phyloP scores from a whole-genome alignment of 2,888 invertebrate genomes.

The Operophtera brumata region DNA sequence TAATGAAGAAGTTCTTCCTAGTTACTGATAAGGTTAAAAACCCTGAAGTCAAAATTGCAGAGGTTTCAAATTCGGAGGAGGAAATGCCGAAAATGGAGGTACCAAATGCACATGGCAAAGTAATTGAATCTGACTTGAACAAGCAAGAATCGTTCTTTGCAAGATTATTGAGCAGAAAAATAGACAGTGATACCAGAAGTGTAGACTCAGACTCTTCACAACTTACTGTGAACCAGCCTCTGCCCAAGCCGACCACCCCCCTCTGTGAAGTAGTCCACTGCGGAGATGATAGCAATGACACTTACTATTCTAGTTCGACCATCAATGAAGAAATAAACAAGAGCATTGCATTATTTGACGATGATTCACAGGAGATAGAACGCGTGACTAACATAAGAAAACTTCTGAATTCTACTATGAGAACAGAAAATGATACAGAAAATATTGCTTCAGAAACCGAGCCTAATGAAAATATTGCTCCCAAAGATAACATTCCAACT shows the following conservation, averaged over 20 bases:
- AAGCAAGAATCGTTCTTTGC: conserved; percentile 76
- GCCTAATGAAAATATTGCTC: conserved; percentile 12
- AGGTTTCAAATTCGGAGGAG: conserved; percentile 7
- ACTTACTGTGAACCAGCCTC: conserved; percentile 6
- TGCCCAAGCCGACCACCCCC: conserved; percentile 46
- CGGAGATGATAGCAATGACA: conserved; percentile 66
- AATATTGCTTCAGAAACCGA: conserved; percentile 8
- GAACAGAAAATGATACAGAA: conserved; percentile 26
- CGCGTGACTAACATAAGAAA: conserved; percentile 61
- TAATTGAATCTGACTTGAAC: conserved; percentile 52
- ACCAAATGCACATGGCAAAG: conserved; percentile 12
- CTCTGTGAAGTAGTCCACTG: conserved; percentile 50
- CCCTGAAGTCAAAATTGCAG: not conserved
- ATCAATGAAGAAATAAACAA: conserved; percentile 74
- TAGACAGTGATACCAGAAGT: conserved; percentile 26
- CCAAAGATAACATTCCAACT: conserved; percentile 9
- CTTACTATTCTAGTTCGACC: conserved; percentile 68
- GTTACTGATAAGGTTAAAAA: conserved; percentile 26
- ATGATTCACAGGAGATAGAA: conserved; percentile 55
- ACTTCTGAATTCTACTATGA: conserved; percentile 50
- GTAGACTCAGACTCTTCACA: conserved; percentile 25
- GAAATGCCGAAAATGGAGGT: conserved; percentile 7
- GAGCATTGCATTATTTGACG: conserved; percentile 70
- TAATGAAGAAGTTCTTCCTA: conserved; percentile 43
- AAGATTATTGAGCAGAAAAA: conserved; percentile 53